Conservation (phyloP, 2,797 vertebrate species). For the Malurus splendens region DNA sequence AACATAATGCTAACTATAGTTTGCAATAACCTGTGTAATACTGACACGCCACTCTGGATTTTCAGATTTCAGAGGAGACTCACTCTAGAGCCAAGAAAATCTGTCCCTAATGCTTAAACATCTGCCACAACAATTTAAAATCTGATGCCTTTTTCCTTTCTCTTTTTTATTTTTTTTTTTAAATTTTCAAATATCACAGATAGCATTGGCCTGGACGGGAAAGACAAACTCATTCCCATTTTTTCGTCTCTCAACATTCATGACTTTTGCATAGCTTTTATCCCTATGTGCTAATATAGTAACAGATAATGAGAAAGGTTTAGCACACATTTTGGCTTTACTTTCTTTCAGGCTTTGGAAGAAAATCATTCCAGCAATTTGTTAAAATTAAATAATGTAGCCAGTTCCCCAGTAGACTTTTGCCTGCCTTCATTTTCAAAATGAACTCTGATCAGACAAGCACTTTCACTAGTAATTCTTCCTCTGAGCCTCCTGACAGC, state of each 20-base stretch:
- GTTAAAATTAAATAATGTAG: background rate
- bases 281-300: background rate
- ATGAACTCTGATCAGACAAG: background rate
- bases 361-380: background rate
- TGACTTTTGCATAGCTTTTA: background rate
- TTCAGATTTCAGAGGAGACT: background rate
- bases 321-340: background rate
- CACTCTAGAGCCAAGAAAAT: background rate
- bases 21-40: background rate
- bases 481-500: background rate
- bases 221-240: background rate
- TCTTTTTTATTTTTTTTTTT: background rate
- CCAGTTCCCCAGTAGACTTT: background rate
- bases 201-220: background rate
- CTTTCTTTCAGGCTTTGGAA: background rate
- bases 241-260: background rate
- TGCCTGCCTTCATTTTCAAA: background rate
- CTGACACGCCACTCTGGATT: background rate
- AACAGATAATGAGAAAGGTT: background rate
- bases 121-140: background rate
- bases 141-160: background rate
- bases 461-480: constrained; percentile 15
- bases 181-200: background rate
- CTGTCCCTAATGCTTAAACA: background rate
- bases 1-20: background rate